phyloP scores from a whole-genome alignment of 2,888 invertebrate genomes.

The Metalampra italica region DNA sequence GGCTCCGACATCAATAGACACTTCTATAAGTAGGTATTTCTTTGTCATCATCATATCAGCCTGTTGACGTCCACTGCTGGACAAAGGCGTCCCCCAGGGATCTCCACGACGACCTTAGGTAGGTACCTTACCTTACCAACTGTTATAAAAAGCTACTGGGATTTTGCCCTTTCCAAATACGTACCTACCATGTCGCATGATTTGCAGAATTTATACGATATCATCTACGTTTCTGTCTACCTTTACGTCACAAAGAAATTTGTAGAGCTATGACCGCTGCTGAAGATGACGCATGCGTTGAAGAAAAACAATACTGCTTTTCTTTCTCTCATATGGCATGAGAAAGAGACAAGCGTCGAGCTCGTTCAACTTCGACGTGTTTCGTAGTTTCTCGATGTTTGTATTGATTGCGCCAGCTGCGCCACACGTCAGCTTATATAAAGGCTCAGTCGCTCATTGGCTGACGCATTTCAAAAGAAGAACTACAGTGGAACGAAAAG shows the following conservation, averaged over 20 bases:
- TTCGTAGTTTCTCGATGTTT: constrained; percentile 18
- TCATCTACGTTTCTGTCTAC: background rate
- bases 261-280: background rate
- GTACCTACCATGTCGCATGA: background rate
- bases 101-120: too few relatives aligned
- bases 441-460: constrained; percentile 25
- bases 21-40: too few relatives aligned
- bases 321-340: constrained; percentile 13
- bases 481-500: constrained; percentile 27
- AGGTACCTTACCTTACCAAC: too few relatives aligned
- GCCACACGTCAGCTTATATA: constrained; percentile 27
- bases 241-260: constrained; percentile 40
- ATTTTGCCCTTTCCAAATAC: too few relatives aligned
- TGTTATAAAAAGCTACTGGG: too few relatives aligned
- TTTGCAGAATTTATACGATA: background rate
- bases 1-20: too few relatives aligned
- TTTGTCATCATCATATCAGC: too few relatives aligned
- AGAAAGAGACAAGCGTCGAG: constrained; percentile 25
- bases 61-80: too few relatives aligned
- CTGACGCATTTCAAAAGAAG: constrained; percentile 34
- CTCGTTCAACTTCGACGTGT: constrained; percentile 33
- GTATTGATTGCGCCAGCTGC: constrained; percentile 21
- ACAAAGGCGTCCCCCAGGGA: too few relatives aligned
- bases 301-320: constrained; percentile 12
- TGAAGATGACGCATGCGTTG: constrained; percentile 21